phyloP scores from a whole-genome alignment of 1,140 invertebrate species.

The Nasonia vitripennis region DNA sequence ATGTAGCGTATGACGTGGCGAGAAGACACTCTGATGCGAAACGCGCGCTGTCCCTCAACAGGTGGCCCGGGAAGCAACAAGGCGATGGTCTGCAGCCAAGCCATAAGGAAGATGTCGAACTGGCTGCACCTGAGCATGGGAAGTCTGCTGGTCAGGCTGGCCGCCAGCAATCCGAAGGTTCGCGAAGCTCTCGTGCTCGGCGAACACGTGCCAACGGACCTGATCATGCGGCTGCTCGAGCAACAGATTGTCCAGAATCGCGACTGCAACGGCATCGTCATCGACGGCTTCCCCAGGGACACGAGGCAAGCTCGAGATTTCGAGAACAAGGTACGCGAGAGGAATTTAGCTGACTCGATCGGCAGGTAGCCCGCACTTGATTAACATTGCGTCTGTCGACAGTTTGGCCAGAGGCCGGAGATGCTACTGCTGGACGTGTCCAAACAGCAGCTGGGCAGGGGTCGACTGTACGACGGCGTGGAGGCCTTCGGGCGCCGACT shows the following conservation, averaged over 20 bases:
- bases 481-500: slow-evolving; percentile 87
- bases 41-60: slow-evolving; percentile 50
- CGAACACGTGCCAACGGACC: slow-evolving; percentile 85
- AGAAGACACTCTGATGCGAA: too few relatives aligned
- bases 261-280: slow-evolving; percentile 83
- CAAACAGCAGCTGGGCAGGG: slow-evolving; percentile 87
- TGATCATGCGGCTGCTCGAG: slow-evolving; percentile 81
- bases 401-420: slow-evolving; percentile 85
- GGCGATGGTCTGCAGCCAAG: slow-evolving; percentile 81
- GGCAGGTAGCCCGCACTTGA: too few relatives aligned
- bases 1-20: background rate
- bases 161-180: slow-evolving; percentile 77
- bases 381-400: slow-evolving; percentile 6
- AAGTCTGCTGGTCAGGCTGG: slow-evolving; percentile 80
- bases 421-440: slow-evolving; percentile 90
- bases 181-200: slow-evolving; percentile 85
- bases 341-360: too few relatives aligned
- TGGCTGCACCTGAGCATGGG: slow-evolving; percentile 88
- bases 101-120: slow-evolving; percentile 79
- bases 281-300: slow-evolving; percentile 93
- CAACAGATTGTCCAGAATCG: slow-evolving; percentile 77
- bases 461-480: slow-evolving; percentile 88
- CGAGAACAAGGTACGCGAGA: slow-evolving; percentile 83
- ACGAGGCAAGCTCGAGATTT: slow-evolving; percentile 89
- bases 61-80: slow-evolving; percentile 89